Percentiles rank a stretch among this genome's conserved stretches.
Conservation (phyloP, 2,888 invertebrate genomes). For the Tipula helvola region DNA sequence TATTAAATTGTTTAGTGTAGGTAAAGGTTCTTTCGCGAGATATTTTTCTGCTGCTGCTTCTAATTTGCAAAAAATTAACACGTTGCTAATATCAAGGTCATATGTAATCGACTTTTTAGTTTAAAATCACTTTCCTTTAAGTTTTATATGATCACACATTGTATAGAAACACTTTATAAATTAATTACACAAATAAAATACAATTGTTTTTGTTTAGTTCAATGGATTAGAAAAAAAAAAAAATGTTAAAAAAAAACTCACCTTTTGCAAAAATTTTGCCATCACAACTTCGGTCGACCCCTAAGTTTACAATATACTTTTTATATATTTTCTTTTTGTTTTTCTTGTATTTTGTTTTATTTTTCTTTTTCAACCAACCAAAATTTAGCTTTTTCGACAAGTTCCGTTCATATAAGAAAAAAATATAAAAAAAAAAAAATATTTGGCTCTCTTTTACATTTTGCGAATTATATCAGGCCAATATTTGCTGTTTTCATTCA, state of each 20-base stretch:
- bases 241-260: constrained; percentile 38
- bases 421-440: neutral
- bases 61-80: constrained; percentile 6
- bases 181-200: neutral
- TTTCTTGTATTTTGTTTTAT: neutral
- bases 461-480: constrained; percentile 6
- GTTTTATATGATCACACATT: constrained; percentile 21
- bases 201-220: neutral
- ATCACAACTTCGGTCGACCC: constrained; percentile 40
- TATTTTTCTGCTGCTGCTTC: neutral
- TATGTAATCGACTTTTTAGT: neutral
- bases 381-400: constrained; percentile 4
- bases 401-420: neutral
- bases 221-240: neutral
- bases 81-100: constrained; percentile 4
- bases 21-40: constrained; percentile 4
- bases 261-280: constrained; percentile 66
- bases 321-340: neutral
- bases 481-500: neutral
- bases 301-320: constrained; percentile 4
- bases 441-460: neutral
- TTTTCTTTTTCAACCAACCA: constrained; percentile 5
- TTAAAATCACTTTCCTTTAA: neutral
- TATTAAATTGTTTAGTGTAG: neutral
- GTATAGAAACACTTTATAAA: neutral